Base-by-base conservation (phyloP, 2,113 vertebrate species). In the Tetrax tetrax region DNA sequence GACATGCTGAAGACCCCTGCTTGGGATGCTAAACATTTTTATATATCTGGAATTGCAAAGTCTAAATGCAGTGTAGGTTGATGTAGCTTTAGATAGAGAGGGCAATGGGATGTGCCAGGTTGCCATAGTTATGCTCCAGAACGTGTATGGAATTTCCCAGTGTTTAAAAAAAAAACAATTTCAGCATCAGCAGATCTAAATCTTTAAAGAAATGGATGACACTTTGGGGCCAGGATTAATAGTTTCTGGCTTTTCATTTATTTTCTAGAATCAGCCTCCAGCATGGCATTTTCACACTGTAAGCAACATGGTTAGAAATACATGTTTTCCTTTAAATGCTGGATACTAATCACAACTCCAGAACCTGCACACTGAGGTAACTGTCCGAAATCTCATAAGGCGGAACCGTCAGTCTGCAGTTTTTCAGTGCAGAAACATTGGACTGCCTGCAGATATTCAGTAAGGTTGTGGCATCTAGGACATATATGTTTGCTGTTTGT, bases 401-500 rank as follows among this genome's bases (percentile, higher is more conserved):
- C 45, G 47, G 15, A 51, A 24, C 11, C 70, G 22, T 7, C 33
- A 76, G 47, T 31, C 63, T 61, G 35, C 11, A 71, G 16, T 6
- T 87, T 66, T 57, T 12, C 71, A 57, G 19, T 5, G 33, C 27
- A 38, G 51, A 41, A 80, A 65, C 41, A 22, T 6, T 24, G 41
- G 65, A 6, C 33, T 48, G 27, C 16, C 45, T 65, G 31, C 20
- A 53, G 33, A 27, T 50, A 37, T 37, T 61, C 60, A 56, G 22
- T 47, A 29, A 87, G 16, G 14, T 7, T n/a, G 22, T 41, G 51
- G 8, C 50, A 79, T 50, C 14, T 35, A 35, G 51, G 60, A 57
- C 4, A 2, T 4, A 31, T 23, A 19, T 0, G 0, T 66, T 35
- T 71, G 29, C 23, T 47, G 3, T 48, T 41, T 63, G 41, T 5